A percentile compares a stretch with the other conserved stretches of the same genome.
Conservation (phyloP, 1,140 invertebrate genomes). For the Drosophila neocordata region DNA sequence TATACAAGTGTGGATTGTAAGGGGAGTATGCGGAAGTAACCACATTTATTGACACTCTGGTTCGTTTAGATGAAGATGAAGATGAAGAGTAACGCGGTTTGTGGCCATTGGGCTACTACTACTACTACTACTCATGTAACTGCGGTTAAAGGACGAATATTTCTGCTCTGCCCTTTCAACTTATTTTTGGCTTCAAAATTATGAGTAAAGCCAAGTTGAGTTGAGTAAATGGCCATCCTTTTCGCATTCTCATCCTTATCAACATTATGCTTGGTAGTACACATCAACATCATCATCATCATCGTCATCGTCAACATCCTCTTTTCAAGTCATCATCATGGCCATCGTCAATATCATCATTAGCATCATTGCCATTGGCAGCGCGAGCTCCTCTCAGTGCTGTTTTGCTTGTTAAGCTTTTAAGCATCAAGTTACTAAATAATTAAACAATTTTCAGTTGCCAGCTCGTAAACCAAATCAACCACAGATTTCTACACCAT, state of each 20-base stretch:
- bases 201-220: slow-evolving; percentile 24
- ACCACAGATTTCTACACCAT: slow-evolving; percentile 42
- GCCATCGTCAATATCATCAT: slow-evolving; percentile 43
- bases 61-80: no score
- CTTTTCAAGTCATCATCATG: not conserved
- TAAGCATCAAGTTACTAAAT: slow-evolving; percentile 68
- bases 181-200: slow-evolving; percentile 64
- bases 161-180: not conserved
- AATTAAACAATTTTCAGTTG: slow-evolving; percentile 70
- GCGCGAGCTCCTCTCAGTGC: not conserved
- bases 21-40: no score
- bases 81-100: not conserved
- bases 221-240: not conserved
- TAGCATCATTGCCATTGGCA: slow-evolving; percentile 38
- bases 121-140: slow-evolving; percentile 9
- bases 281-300: not conserved
- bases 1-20: no score
- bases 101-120: slow-evolving; percentile 17
- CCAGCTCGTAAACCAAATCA: slow-evolving; percentile 48
- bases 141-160: not conserved
- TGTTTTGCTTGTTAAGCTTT: slow-evolving; percentile 60
- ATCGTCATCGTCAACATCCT: not conserved
- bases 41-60: slow-evolving; percentile 52
- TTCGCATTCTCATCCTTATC: no score
- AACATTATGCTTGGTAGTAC: no score